Evolutionary conservation across 2,797 vertebrate genomes (phyloP).

Genomic region (Micrastur ruficollis): DNA sequence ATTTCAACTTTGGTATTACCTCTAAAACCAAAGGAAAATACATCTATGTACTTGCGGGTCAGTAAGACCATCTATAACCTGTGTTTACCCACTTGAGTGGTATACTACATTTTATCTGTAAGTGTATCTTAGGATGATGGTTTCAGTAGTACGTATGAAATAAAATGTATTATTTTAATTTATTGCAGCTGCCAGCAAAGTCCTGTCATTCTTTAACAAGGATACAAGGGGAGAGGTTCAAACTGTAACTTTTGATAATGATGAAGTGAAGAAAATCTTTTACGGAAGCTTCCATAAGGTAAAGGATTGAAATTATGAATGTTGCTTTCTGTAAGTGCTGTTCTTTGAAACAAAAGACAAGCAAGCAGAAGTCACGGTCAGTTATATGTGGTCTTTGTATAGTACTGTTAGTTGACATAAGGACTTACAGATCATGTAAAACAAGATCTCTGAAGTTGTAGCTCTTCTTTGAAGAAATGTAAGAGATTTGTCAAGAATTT

Average conservation of each 20-base stretch:
- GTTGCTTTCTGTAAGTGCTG: constrained; percentile 17
- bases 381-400: neutral
- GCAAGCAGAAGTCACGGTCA: neutral
- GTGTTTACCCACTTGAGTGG: neutral
- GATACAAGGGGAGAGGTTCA: constrained; percentile 88
- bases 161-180: neutral
- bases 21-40: neutral
- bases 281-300: constrained; percentile 99
- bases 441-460: neutral
- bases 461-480: neutral
- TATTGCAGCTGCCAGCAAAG: constrained; percentile 86
- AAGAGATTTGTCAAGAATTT: neutral
- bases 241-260: constrained; percentile 85
- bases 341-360: neutral
- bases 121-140: neutral
- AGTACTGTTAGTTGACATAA: neutral
- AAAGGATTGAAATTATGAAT: constrained; percentile 54
- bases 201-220: constrained; percentile 94
- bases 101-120: neutral
- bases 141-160: neutral
- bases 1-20: neutral
- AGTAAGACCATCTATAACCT: neutral
- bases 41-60: neutral
- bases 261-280: constrained; percentile 89
- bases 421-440: neutral